Base-by-base conservation (phyloP, 2,888 invertebrate species). In the Platerodrilus igneus region DNA sequence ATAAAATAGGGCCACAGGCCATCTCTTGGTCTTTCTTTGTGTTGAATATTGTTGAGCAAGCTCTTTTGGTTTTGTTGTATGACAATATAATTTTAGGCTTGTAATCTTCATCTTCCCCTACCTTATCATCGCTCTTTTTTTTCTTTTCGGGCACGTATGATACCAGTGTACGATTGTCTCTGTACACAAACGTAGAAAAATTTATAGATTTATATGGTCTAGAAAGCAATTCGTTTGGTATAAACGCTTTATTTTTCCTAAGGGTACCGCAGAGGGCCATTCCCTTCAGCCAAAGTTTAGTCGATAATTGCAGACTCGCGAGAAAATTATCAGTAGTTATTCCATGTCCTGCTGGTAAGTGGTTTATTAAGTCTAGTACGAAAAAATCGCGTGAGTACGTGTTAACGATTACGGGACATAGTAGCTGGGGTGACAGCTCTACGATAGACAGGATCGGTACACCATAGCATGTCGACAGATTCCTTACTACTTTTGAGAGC, bases 1-100 rank as follows among this genome's bases (percentile, higher is more conserved):
- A 22, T 18, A 37, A 42, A 44, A 44, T 21, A 47, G 30, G 17
- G 35, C 41, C 33, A 47, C 29, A n/a, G 41, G 39, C 48, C 45
- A 45, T 31, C 41, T 10, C 10, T 31, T 36, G 15, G 32, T 39
- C 26, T n/a, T n/a, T n/a, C 21, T 22, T 23, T 29, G 14, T 21
- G 17, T 19, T 18, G 29, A n/a, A n/a, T n/a, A n/a, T 38, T 38
- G 33, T 32, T 31, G 21, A 19, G 37, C 23, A 20, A 40, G 39
- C 27, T 35, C 31, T 37, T 36, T 46, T 46, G 3, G 40, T 48
- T 31, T 17, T 17, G 19, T 43, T 48, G 22, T 46, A 43, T 15
- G 16, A 29, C 16, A 21, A 10, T 8, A 43, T 39, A n/a, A 31
- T 34, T 10, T 33, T 32, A 15, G 38, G 35, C 22, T 42, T 42